Percentiles rank a stretch among this genome's conserved stretches.
These are phyloP conservation scores for Plumapathes pennacea DNA, from an alignment of 92 coral and sea anemone genomes.

Conservation along the genomic window DNA sequence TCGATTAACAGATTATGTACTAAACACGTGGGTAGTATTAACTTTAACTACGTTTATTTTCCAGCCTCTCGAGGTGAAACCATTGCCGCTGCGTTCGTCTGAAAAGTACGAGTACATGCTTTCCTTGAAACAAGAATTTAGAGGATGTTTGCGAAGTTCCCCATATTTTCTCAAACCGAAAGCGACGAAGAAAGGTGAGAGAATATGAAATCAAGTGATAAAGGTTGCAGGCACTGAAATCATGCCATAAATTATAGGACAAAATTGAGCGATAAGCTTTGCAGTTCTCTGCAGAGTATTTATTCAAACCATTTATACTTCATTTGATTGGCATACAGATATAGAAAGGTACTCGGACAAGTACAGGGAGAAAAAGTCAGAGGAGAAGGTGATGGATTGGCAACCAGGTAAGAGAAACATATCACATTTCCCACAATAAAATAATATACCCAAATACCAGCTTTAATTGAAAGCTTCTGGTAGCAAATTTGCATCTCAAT, in stretches of 20 bases:
- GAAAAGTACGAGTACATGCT: conserved; percentile 80
- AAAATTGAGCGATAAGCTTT: too few relatives aligned
- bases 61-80: conserved; percentile 81
- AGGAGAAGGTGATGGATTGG: conserved; percentile 59
- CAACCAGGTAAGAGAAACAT: conserved; percentile 69
- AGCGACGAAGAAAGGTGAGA: conserved; percentile 63
- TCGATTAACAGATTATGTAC: too few relatives aligned
- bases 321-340: conserved; percentile 33
- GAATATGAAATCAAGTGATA: not conserved
- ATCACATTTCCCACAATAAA: too few relatives aligned
- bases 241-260: not conserved
- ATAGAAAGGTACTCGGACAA: conserved; percentile 90
- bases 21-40: too few relatives aligned
- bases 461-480: too few relatives aligned
- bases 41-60: too few relatives aligned
- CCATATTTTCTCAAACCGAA: conserved; percentile 80
- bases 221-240: not conserved
- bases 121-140: conserved; percentile 78
- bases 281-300: too few relatives aligned
- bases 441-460: too few relatives aligned
- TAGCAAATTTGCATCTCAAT: too few relatives aligned
- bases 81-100: conserved; percentile 72
- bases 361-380: conserved; percentile 62
- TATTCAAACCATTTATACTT: not conserved
- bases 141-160: conserved; percentile 75